Evolutionary conservation across 1,140 invertebrate species (phyloP), one percentile per base, ranked within the genome.

Genomic region (Lordiphosa mommai): DNA sequence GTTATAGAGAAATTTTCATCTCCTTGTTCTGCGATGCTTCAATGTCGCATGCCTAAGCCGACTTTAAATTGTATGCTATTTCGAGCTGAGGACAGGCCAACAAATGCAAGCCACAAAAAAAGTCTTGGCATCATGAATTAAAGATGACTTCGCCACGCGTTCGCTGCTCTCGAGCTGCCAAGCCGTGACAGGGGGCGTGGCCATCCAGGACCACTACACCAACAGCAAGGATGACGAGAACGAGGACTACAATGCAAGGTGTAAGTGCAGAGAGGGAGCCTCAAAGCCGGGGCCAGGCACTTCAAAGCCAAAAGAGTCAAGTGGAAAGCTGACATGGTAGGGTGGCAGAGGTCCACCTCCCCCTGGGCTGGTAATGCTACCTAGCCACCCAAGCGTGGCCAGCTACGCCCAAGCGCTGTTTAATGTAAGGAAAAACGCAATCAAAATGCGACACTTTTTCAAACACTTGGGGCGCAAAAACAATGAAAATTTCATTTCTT

Each of bases 361-460:
- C 23, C 23, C 23, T 27, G 23, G 23, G 23, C 7, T 4, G 55
- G 3, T 27, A 34, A 8, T 40, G 20, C 20, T 46, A 56, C 52
- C 36, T 68, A 52, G 58, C 57, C 53, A 60, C 14, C 56, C 40
- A 68, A 66, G 61, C 66, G 50, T 74, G 66, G 14, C 57, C 58
- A 46, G 53, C 53, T 63, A 67, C 63, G 76, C 66, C 57, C 55
- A 71, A 68, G 53, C 76, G 53, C 61, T 48, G 76, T 63, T 80
- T 76, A 82, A 82, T 68, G 67, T 71, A 63, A 67, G 76, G 61
- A 71, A 71, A 77, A 84, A 84, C 77, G 68, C 70, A 76, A 84
- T 84, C 77, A 84, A 84, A 82, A 77, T 84, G 60, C 77, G 77
- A 84, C 77, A 77, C 72, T 82, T 82, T 84, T 84, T 74, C 74